These are phyloP conservation scores for Dendroctonus valens DNA, from an alignment of 1,140 invertebrate species.

Conservation along the genomic window DNA sequence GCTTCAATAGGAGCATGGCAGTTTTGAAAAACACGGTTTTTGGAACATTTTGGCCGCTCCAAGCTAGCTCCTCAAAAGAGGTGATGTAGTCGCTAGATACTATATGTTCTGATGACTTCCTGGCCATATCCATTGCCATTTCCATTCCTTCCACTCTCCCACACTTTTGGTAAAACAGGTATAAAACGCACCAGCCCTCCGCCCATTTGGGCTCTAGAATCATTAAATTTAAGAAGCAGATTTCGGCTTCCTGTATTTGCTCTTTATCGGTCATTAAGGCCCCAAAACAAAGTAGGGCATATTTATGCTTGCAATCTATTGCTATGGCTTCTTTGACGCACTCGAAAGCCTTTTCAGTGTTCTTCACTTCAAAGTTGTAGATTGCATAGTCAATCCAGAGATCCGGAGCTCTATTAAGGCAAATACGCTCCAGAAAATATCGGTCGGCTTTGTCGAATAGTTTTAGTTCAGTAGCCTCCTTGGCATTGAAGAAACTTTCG, in stretches of 20 bases:
- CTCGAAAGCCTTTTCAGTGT: slow-evolving; percentile 38
- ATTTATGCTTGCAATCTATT: slow-evolving; percentile 34
- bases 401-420: slow-evolving; percentile 29
- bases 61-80: slow-evolving; percentile 39
- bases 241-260: slow-evolving; percentile 40
- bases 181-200: slow-evolving; percentile 42
- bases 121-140: slow-evolving; percentile 40
- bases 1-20: slow-evolving; percentile 41
- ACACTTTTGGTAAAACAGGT: slow-evolving; percentile 40
- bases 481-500: slow-evolving; percentile 36
- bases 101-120: slow-evolving; percentile 32
- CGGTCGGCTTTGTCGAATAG: slow-evolving; percentile 32
- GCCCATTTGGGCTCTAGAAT: slow-evolving; percentile 37
- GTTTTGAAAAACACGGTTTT: slow-evolving; percentile 40
- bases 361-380: slow-evolving; percentile 37
- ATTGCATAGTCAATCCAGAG: slow-evolving; percentile 44
- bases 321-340: slow-evolving; percentile 40
- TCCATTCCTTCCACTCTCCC: slow-evolving; percentile 40
- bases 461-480: slow-evolving; percentile 39
- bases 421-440: slow-evolving; percentile 38
- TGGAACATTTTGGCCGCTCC: slow-evolving; percentile 39
- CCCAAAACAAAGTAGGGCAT: slow-evolving; percentile 37
- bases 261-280: slow-evolving; percentile 37
- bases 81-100: slow-evolving; percentile 33
- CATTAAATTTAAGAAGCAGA: slow-evolving; percentile 41